phyloP scores from a whole-genome alignment of 2,797 vertebrate species.

The Chloroceryle inda region DNA sequence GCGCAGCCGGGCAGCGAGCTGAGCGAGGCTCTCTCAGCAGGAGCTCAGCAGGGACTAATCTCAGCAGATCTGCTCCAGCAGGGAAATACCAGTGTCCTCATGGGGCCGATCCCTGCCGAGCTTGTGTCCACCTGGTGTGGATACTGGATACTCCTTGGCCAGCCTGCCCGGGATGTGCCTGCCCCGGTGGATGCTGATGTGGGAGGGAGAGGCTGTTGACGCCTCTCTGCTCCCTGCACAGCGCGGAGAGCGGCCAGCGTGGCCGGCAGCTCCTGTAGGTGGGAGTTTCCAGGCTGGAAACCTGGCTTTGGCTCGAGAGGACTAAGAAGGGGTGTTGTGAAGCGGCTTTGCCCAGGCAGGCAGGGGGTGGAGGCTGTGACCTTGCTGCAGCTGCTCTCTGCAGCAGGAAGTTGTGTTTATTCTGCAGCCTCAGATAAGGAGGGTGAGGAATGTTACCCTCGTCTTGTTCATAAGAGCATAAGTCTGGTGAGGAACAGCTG shows the following conservation, averaged over 20 bases:
- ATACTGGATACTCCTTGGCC: not conserved
- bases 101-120: not conserved
- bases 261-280: rapidly evolving
- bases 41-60: not conserved
- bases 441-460: not conserved
- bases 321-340: not conserved
- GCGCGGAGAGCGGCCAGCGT: rapidly evolving
- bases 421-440: conserved; percentile 3
- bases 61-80: not conserved
- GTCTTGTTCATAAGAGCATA: not conserved
- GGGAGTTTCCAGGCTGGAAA: not conserved
- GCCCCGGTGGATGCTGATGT: not conserved
- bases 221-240: not conserved
- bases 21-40: not conserved
- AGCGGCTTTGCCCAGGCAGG: not conserved
- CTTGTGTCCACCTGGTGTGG: not conserved
- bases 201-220: not conserved
- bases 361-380: not conserved
- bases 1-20: not conserved
- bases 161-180: not conserved
- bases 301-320: not conserved
- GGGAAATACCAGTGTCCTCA: not conserved
- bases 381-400: not conserved
- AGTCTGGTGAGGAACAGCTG: not conserved
- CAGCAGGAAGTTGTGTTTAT: not conserved